phyloP scores from a whole-genome alignment of 1,140 invertebrate genomes.

The Sinella curviseta region DNA sequence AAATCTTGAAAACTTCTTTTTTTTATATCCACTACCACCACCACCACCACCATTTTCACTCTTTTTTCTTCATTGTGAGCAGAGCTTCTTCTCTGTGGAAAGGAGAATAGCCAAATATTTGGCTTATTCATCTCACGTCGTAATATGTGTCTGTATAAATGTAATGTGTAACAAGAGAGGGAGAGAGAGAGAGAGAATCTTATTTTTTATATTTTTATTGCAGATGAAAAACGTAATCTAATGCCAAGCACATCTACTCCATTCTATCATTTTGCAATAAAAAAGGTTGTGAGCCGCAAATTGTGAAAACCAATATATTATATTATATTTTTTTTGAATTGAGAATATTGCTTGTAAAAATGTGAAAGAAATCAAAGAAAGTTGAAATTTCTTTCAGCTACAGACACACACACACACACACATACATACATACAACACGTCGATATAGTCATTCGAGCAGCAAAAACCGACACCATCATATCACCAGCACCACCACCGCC shows the following conservation, averaged over 20 bases:
- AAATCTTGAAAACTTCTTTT: not conserved
- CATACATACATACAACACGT: not conserved
- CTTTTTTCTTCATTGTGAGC: not conserved
- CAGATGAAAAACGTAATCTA: slow-evolving; percentile 22
- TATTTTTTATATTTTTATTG: not conserved
- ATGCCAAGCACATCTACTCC: not conserved
- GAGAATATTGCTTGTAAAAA: slow-evolving; percentile 17
- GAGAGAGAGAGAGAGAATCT: not conserved
- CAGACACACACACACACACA: no score
- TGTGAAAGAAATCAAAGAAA: slow-evolving; percentile 26
- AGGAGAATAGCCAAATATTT: not conserved
- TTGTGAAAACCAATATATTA: slow-evolving; percentile 23
- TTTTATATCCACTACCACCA: not conserved
- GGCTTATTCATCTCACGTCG: not conserved
- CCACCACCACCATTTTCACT: not conserved
- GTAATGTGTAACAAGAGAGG: slow-evolving; percentile 7
- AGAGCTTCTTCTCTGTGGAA: not conserved
- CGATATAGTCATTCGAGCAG: not conserved
- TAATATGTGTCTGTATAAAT: not conserved
- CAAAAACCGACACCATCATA: not conserved
- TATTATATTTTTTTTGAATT: slow-evolving; percentile 22
- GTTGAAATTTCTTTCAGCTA: slow-evolving; percentile 26
- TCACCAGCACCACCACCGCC: not conserved
- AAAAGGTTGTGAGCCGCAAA: slow-evolving; percentile 19
- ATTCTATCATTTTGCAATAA: slow-evolving; percentile 24